Base-by-base conservation (phyloP, 2,113 vertebrate species). In the Periophthalmodon schlosseri region DNA sequence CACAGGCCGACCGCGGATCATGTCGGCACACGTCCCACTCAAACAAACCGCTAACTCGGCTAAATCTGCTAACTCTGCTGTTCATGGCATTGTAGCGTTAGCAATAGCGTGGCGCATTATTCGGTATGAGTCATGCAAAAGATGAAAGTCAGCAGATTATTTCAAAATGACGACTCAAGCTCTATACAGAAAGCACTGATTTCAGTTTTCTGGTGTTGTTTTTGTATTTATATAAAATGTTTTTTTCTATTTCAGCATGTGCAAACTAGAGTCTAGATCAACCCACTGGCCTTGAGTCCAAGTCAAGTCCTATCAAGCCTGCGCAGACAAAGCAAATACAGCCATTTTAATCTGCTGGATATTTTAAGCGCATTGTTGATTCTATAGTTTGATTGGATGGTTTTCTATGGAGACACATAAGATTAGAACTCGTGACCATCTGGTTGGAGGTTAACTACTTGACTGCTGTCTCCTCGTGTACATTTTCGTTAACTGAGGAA, bases 11-110 rank as follows among this genome's bases (percentile, higher is more conserved):
- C 61, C 61, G 56, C 20, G 44, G 10, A 63, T 86, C 52, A 9
- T 76, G 72, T 20, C 66, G 56, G 50, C 69, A 82, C 75, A 76
- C 46, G 73, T 81, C 70, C 70, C 56, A 3, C 2, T 23, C 56
- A 13, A 5, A 20, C 50, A 18, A 18, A 20, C 50, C 20, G 50
- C 52, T 9, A 56, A 56, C 52, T 56, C 50, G 18, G 50, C 52
- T 56, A 56, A 56, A n/a, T 10, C 23, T 52, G 66, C 21, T 47
- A 68, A 70, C 28, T 54, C 66, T 75, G 71, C 28, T 74, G 21
- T 74, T 58, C 23, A 34, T 6, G 20, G 56, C 8, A 72, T 77
- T 23, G 57, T 65, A 10, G 8, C 39, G 39, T 44, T 44, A 9
- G 39, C 6, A 44, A 10, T 44, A 44, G 39, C 34, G 9, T 65